phyloP scores from a whole-genome alignment of 1,140 invertebrate species.

The Drosophila pachea region DNA sequence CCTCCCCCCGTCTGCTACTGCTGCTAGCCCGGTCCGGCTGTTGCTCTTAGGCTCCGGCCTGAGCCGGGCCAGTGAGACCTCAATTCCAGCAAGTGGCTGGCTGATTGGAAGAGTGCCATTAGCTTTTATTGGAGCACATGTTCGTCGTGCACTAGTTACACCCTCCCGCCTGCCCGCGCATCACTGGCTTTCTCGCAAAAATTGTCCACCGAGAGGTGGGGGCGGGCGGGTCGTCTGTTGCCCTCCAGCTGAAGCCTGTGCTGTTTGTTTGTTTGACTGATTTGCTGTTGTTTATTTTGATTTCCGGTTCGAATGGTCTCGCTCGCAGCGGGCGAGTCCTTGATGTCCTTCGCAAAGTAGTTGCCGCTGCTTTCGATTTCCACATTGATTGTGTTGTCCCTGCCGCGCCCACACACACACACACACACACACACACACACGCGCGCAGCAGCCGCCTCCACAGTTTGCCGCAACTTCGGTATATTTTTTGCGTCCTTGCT shows the following conservation, averaged over 20 bases:
- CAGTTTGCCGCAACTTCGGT: slow-evolving; percentile 15
- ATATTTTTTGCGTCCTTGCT: slow-evolving; percentile 30
- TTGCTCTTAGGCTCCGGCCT: neutral
- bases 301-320: slow-evolving; percentile 66
- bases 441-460: too few species aligned
- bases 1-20: too few species aligned
- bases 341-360: slow-evolving; percentile 28
- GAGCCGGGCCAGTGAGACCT: too few species aligned
- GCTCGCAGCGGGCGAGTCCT: slow-evolving; percentile 29
- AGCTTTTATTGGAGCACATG: slow-evolving; percentile 47
- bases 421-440: too few species aligned
- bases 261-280: slow-evolving; percentile 74
- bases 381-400: slow-evolving; percentile 70
- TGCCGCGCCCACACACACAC: neutral
- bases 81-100: slow-evolving; percentile 30
- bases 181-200: slow-evolving; percentile 39
- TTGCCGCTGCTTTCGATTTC: slow-evolving; percentile 58
- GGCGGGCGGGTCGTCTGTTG: slow-evolving; percentile 1
- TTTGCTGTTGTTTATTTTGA: slow-evolving; percentile 75
- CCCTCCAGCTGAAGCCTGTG: slow-evolving; percentile 55
- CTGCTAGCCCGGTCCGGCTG: neutral
- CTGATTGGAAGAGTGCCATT: slow-evolving; percentile 42
- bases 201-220: slow-evolving; percentile 25
- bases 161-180: slow-evolving; percentile 7
- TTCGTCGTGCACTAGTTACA: slow-evolving; percentile 5